Evolutionary conservation across 2,113 vertebrate species (phyloP).

Genomic region (Symphodus melops): DNA sequence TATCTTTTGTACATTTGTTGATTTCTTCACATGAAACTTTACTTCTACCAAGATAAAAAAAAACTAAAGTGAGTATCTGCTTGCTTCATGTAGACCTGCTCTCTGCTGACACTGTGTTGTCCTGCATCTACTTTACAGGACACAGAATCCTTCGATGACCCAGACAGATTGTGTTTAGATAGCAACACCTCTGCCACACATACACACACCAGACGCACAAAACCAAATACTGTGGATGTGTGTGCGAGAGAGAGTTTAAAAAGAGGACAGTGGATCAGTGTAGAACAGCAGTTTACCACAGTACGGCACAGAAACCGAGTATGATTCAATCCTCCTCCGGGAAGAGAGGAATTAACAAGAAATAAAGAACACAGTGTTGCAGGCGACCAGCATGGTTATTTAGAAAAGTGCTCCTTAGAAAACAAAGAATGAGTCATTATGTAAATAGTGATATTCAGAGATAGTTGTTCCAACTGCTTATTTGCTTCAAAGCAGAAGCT

Average conservation of each 20-base stretch:
- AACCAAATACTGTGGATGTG: background rate
- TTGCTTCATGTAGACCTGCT: background rate
- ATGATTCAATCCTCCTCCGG: constrained; percentile 34
- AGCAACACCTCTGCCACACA: constrained; percentile 25
- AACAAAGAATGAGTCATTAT: constrained; percentile 39
- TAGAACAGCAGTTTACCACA: constrained; percentile 29
- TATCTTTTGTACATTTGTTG: too few species aligned
- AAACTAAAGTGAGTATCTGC: background rate
- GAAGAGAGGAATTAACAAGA: constrained; percentile 40
- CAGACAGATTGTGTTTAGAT: constrained; percentile 53
- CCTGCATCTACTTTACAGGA: background rate
- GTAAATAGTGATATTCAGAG: constrained; percentile 43
- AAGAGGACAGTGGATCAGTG: constrained; percentile 15
- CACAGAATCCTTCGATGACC: constrained; percentile 34
- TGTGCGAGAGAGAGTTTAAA: constrained; percentile 20
- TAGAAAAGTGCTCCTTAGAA: constrained; percentile 23
- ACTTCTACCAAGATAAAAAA: background rate
- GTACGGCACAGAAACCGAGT: constrained; percentile 25
- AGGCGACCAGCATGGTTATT: background rate
- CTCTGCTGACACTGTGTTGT: background rate
- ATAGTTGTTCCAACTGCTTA: constrained; percentile 9
- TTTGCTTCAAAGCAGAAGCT: constrained; percentile 10
- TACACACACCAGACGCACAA: constrained; percentile 15
- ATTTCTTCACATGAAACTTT: background rate
- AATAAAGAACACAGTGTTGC: constrained; percentile 4